phyloP scores from a whole-genome alignment of 2,797 vertebrate species.

The Macroramphosus scolopax region DNA sequence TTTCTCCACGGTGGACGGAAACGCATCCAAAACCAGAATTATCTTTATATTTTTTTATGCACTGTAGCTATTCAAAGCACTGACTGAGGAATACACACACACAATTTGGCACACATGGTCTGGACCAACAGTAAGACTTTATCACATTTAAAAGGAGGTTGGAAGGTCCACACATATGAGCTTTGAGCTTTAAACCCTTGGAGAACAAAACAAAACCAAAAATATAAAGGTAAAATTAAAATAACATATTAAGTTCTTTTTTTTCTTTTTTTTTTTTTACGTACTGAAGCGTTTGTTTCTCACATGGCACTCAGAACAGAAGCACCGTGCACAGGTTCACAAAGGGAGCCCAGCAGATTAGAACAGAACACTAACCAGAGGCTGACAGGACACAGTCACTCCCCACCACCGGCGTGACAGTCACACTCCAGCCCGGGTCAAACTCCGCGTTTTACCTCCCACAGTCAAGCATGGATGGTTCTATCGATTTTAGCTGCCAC shows the following conservation, averaged over 20 bases:
- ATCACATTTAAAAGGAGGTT: slow-evolving; percentile 76
- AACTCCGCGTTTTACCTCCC: slow-evolving; percentile 48
- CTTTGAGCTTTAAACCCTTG: slow-evolving; percentile 81
- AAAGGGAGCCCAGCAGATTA: slow-evolving; percentile 78
- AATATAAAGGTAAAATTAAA: slow-evolving; percentile 72
- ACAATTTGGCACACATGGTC: slow-evolving; percentile 84
- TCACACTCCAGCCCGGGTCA: slow-evolving; percentile 63
- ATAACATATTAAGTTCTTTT: slow-evolving; percentile 69
- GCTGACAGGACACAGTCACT: slow-evolving; percentile 76
- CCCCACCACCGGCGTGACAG: slow-evolving; percentile 69
- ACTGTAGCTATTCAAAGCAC: slow-evolving; percentile 80
- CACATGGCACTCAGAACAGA: slow-evolving; percentile 76
- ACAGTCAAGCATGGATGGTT: slow-evolving; percentile 50
- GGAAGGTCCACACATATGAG: slow-evolving; percentile 71
- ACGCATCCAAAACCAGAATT: slow-evolving; percentile 67
- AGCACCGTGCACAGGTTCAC: slow-evolving; percentile 81
- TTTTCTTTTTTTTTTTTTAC: slow-evolving; percentile 20
- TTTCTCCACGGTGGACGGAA: slow-evolving; percentile 63
- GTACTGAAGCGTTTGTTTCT: slow-evolving; percentile 77
- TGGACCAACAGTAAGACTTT: slow-evolving; percentile 73
- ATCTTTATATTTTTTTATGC: slow-evolving; percentile 67
- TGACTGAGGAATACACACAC: slow-evolving; percentile 77
- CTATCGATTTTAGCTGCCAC: slow-evolving; percentile 66
- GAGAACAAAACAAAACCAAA: slow-evolving; percentile 64
- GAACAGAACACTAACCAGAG: slow-evolving; percentile 76